phyloP scores from a whole-genome alignment of 1,140 invertebrate species.

The Drosophila auraria region DNA sequence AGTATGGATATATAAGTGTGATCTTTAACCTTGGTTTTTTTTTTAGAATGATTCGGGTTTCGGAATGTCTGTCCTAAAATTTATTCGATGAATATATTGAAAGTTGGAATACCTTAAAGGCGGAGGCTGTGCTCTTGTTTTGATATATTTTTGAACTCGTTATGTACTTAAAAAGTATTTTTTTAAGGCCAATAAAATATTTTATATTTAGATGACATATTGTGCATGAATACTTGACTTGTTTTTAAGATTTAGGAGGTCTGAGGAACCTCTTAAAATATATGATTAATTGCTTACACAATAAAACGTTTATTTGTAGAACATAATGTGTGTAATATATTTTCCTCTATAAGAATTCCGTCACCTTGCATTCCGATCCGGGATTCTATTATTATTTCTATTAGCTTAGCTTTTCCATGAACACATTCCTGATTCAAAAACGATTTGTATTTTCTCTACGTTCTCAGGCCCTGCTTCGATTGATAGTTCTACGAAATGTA shows the following conservation, averaged over 20 bases:
- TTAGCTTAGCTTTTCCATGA: neutral
- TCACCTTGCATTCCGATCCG: no score
- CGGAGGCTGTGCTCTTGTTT: neutral
- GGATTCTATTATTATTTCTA: neutral
- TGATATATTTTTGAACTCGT: neutral
- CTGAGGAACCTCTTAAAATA: no score
- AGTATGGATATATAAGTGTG: neutral
- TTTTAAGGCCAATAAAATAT: neutral
- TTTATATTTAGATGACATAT: no score
- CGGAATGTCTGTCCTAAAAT: neutral
- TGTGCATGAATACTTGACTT: no score
- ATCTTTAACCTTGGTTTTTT: conserved; percentile 1
- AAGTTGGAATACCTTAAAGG: neutral
- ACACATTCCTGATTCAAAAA: conserved; percentile 15
- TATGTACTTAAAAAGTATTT: neutral
- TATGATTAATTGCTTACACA: no score
- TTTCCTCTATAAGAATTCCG: no score
- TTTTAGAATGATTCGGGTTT: conserved; percentile 1
- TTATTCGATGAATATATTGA: neutral
- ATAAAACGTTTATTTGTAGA: no score
- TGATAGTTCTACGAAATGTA: conserved; percentile 35
- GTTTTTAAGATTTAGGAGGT: no score
- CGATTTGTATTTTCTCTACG: conserved; percentile 1
- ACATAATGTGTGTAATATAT: no score
- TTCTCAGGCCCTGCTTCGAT: conserved; percentile 61